These are phyloP conservation scores for Dicentrarchus labrax DNA, from an alignment of 2,113 vertebrate species.

Conservation along the genomic window DNA sequence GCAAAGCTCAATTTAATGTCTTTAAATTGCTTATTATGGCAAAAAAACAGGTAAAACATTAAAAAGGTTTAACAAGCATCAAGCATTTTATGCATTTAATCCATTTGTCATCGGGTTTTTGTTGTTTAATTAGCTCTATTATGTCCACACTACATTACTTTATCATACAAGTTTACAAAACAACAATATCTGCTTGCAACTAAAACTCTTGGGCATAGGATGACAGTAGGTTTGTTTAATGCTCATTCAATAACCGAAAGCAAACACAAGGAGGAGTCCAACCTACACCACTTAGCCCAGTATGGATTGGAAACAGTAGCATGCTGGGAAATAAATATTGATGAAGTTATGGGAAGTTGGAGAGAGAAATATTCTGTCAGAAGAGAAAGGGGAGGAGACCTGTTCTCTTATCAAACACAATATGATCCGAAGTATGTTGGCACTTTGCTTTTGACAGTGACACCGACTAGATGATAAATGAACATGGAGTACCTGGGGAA, in stretches of 20 bases:
- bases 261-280: neutral
- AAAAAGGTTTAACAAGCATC: too few species aligned
- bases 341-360: neutral
- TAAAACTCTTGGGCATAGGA: too few species aligned
- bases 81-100: too few species aligned
- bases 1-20: neutral
- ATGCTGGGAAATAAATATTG: neutral
- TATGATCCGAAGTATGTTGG: neutral
- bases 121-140: neutral
- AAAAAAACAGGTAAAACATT: neutral
- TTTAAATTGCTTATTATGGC: neutral
- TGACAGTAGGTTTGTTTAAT: too few species aligned
- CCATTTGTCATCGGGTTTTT: neutral
- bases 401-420: neutral
- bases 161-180: too few species aligned
- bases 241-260: neutral
- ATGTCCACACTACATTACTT: neutral
- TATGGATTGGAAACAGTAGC: neutral
- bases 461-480: neutral
- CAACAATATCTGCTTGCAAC: too few species aligned
- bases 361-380: neutral
- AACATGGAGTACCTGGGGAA: constrained; percentile 86
- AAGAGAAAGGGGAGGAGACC: neutral
- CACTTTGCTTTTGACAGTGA: neutral
- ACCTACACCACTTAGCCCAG: neutral